Evolutionary conservation across 2,113 vertebrate species (phyloP), one percentile per base, ranked within the genome.

Genomic region (Mus pahari): DNA sequence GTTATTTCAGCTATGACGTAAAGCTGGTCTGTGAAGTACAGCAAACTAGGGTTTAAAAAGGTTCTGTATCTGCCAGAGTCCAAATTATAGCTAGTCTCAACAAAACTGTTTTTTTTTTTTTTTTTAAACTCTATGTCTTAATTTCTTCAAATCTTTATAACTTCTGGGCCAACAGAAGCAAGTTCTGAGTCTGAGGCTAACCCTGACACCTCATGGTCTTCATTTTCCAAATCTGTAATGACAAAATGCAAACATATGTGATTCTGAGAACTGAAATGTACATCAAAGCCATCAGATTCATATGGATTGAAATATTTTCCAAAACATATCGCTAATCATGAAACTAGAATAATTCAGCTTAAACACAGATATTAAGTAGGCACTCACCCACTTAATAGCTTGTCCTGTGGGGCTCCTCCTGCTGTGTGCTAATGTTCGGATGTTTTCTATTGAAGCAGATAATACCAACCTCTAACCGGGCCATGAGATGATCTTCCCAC

Each of bases 221-320:
- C 75, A 8, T 5, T 33, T 45, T 22, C 26, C 7, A 78, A 70
- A 73, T 86, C 64, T 92, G 79, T 16, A 94, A 70, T 73, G 75
- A 14, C 22, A 58, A 36, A 55, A 73, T 58, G n/a, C 13, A 83
- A 95, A 91, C 50, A 42, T 48, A 28, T 31, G 36, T 83, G 83
- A 84, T 73, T 94, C n/a, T 86, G 90, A 91, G 62, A 83, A 90
- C 53, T 50, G 11, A 92, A 90, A 83, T 70, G 55, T 77, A 70
- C 11, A 36, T 58, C 84, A 94, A 91, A 93, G 36, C 16, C 28
- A 83, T n/a, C 75, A 90, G 45, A 58, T 26, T 84, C 55, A 48
- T 68, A 71, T 93, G 96, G 20, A 82, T 92, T 66, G 74, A 55
- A 82, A 58, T 86, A 5, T 22, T 96, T 89, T 53, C 62, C 31